Base-by-base conservation (phyloP, 2,888 invertebrate genomes). In the Crocallis elinguaria region DNA sequence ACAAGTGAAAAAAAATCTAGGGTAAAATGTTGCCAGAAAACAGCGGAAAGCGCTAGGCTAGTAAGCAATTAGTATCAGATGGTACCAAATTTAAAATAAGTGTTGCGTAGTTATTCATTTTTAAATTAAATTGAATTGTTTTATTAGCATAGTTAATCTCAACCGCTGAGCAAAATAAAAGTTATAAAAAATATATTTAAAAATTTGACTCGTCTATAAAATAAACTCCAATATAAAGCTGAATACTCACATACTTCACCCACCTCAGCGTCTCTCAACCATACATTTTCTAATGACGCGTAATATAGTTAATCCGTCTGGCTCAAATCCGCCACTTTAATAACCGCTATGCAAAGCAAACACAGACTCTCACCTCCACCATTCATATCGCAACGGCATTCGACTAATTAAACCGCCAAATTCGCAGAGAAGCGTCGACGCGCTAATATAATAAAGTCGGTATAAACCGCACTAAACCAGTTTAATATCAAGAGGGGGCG, bases 361-460 rank as follows among this genome's bases (percentile, higher is more conserved):
- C 61, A 65, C 57, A 64, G 64, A 48, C 58, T 55, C 62, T 67
- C 72, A 77, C 75, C 69, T 73, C 58, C 49, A 61, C 69, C 71
- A 69, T 75, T 77, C 71, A 76, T 73, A 78, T 68, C 70, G 66
- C 72, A 61, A 70, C 70, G 66, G 64, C 68, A 69, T 54, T 16
- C 54, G 49, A 51, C 52, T 61, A 53, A 62, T 62, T 62, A 62
- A 62, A 55, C 57, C 62, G 32, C 62, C 42, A 44, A 53, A 54
- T 49, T 54, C 48, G 30, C 27, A 69, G 70, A 65, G 70, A 64
- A 73, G 68, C 82, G 84, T 78, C 82, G 83, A 82, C 84, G 81
- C 80, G 84, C 79, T 89, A 86, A 88, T 89, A 87, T 86, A 86
- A 87, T 88, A 86, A 87, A 89, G 83, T 87, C 84, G 77, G 82